phyloP scores from a whole-genome alignment of 2,888 invertebrate genomes.

The Palloptera scutellata region DNA sequence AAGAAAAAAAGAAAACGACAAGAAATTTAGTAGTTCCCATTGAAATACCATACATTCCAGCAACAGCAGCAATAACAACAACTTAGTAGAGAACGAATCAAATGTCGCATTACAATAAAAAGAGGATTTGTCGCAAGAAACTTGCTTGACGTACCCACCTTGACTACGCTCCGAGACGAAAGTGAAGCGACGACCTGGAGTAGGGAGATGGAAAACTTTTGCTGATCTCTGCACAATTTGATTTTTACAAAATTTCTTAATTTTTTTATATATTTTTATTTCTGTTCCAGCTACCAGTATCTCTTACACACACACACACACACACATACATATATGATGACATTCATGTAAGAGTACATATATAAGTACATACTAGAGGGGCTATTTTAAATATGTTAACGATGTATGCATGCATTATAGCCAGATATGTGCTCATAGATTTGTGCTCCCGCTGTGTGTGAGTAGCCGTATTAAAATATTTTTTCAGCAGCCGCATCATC shows the following conservation, averaged over 20 bases:
- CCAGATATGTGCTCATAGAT: not conserved
- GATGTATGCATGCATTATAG: not conserved
- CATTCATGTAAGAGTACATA: not conserved
- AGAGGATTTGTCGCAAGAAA: no score
- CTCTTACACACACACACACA: not conserved
- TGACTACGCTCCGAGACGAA: no score
- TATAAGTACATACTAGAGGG: no score
- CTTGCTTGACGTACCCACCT: no score
- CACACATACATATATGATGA: not conserved
- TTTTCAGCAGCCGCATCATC: no score
- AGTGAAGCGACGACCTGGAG: no score
- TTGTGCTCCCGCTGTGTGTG: not conserved
- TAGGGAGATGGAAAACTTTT: constrained; percentile 18
- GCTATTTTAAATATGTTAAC: constrained; percentile 23
- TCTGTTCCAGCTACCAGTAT: constrained; percentile 2
- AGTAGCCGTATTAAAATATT: not conserved
- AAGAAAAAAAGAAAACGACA: constrained; percentile 1
- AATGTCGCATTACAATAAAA: no score
- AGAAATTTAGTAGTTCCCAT: not conserved
- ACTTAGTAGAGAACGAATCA: no score
- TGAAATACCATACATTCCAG: no score
- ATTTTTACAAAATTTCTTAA: constrained; percentile 19
- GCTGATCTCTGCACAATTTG: constrained; percentile 25
- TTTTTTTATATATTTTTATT: constrained; percentile 13
- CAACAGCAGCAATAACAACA: no score